Percentiles rank a stretch among this genome's conserved stretches.
phyloP scores from a whole-genome alignment of 1,140 invertebrate genomes.

The Drosophila saltans region DNA sequence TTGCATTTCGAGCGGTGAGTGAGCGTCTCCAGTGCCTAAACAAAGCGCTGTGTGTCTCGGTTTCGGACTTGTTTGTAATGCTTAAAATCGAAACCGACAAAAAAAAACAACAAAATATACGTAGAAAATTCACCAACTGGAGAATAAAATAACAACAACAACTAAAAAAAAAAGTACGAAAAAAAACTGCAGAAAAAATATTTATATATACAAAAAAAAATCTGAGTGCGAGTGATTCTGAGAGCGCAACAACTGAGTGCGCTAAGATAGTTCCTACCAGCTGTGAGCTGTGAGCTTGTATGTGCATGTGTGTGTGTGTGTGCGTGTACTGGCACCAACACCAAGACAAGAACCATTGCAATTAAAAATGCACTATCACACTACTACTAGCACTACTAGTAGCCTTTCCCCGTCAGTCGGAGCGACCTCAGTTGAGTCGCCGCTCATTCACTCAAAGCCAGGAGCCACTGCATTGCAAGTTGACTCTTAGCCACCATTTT shows the following conservation, averaged over 20 bases:
- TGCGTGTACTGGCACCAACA: constrained; percentile 26
- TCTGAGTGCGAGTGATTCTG: constrained; percentile 53
- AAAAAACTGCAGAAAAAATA: constrained; percentile 50
- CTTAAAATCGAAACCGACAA: constrained; percentile 51
- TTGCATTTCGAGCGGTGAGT: constrained; percentile 81
- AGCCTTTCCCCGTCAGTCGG: constrained; percentile 11
- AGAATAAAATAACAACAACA: constrained; percentile 61
- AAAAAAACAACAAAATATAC: constrained; percentile 38
- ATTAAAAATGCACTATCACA: constrained; percentile 73
- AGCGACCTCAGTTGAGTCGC: constrained; percentile 23
- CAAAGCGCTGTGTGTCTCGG: constrained; percentile 64
- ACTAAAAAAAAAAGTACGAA: constrained; percentile 30
- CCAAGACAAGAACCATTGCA: constrained; percentile 36
- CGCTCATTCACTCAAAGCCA: constrained; percentile 43
- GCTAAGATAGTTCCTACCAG: constrained; percentile 21
- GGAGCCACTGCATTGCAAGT: constrained; percentile 28
- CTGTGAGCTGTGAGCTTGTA: background rate
- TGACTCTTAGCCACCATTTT: constrained; percentile 71
- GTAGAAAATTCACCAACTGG: constrained; percentile 61
- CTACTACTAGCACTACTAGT: constrained; percentile 11
- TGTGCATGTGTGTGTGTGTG: constrained; percentile 20
- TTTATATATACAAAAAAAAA: constrained; percentile 28
- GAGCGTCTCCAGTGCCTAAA: constrained; percentile 69
- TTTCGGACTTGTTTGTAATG: constrained; percentile 55
- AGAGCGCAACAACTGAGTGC: constrained; percentile 14